phyloP scores from a whole-genome alignment of 2,888 invertebrate genomes.

The Cheilosia vulpina region DNA sequence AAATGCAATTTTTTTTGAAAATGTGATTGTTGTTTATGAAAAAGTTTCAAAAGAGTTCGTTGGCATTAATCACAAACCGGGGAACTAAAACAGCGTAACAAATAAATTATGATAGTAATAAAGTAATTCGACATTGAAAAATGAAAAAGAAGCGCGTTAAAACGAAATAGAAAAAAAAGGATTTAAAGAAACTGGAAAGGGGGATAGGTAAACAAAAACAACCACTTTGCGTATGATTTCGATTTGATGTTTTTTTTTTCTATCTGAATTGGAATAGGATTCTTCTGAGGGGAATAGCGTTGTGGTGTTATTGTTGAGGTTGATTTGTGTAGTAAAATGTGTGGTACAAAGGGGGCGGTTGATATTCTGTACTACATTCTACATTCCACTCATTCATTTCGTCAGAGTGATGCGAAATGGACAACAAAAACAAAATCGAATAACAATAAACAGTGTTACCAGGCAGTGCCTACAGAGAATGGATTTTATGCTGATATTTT shows the following conservation, averaged over 20 bases:
- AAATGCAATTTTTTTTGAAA: conserved; percentile 10
- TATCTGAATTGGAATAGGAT: neutral
- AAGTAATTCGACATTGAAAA: conserved; percentile 64
- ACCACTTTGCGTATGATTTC: conserved; percentile 70
- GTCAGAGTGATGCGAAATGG: conserved; percentile 62
- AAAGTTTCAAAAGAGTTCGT: conserved; percentile 55
- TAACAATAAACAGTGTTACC: conserved; percentile 63
- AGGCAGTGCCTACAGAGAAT: neutral
- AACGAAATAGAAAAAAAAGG: conserved; percentile 20
- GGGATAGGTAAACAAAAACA: conserved; percentile 74
- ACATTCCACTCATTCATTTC: conserved; percentile 63
- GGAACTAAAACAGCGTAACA: neutral
- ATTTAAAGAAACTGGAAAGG: conserved; percentile 50
- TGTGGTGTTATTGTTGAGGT: conserved; percentile 17
- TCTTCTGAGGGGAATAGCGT: neutral
- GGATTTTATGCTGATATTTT: neutral
- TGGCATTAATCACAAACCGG: conserved; percentile 27
- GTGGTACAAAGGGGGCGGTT: conserved; percentile 15
- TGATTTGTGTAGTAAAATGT: conserved; percentile 12
- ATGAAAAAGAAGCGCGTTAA: conserved; percentile 31
- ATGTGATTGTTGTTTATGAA: conserved; percentile 35
- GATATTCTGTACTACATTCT: conserved; percentile 16
- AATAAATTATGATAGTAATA: conserved; percentile 40
- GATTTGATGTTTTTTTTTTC: conserved; percentile 58
- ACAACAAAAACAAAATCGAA: conserved; percentile 70